Percentiles rank a stretch among this genome's conserved stretches.
phyloP scores from a whole-genome alignment of 2,888 invertebrate genomes.

The Tinea trinotella region DNA sequence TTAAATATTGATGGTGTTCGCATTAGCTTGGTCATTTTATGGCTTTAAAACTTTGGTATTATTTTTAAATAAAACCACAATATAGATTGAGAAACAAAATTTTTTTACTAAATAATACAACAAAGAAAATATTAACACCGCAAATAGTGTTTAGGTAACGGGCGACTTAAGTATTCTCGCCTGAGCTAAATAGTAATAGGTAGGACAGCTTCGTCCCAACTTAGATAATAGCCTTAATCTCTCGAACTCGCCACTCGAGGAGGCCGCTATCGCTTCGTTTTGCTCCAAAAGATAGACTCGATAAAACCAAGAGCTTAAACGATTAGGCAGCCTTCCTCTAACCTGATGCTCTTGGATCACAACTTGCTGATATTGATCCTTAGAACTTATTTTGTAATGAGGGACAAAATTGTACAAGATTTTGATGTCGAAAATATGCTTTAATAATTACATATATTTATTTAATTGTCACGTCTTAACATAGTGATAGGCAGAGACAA shows the following conservation, averaged over 20 bases:
- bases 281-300: conserved; percentile 47
- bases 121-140: not conserved
- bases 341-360: conserved; percentile 11
- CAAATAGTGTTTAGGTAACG: not conserved
- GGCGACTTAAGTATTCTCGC: not conserved
- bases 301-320: conserved; percentile 46
- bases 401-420: not conserved
- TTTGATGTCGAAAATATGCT: too few species aligned
- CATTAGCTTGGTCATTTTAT: not conserved
- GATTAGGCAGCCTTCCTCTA: conserved; percentile 44
- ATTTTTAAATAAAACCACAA: not conserved
- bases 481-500: too few species aligned
- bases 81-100: too few species aligned
- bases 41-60: not conserved
- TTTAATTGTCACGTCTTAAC: too few species aligned
- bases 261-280: conserved; percentile 25
- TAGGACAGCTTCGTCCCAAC: conserved; percentile 23
- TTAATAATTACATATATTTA: too few species aligned
- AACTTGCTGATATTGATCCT: conserved; percentile 14
- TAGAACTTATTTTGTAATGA: conserved; percentile 11
- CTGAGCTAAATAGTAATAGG: conserved; percentile 7
- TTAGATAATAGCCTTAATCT: conserved; percentile 53
- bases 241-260: conserved; percentile 39
- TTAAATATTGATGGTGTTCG: conserved; percentile 16
- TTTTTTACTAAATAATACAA: not conserved